Conservation (phyloP, 2,888 invertebrate species). For the Neoaliturus tenellus region DNA sequence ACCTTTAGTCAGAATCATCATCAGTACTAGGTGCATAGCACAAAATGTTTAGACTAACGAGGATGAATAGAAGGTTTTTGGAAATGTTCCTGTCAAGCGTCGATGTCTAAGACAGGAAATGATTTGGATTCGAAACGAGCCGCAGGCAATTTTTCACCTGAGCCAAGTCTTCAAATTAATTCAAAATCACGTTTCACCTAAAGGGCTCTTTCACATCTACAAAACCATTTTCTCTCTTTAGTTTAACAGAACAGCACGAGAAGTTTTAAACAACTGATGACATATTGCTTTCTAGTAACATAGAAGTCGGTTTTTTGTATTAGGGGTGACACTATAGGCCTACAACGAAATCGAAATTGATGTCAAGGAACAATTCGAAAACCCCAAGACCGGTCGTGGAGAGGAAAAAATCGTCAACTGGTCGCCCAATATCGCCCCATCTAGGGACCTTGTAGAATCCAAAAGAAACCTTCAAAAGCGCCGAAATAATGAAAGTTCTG, state of each 20-base stretch:
- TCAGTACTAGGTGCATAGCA: too few species aligned
- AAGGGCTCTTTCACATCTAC: too few species aligned
- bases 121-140: background rate
- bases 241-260: too few species aligned
- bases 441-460: background rate
- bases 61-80: too few species aligned
- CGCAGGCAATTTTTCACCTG: conserved; percentile 2
- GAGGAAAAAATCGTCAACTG: background rate
- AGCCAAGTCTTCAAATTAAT: background rate
- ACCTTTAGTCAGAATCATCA: too few species aligned
- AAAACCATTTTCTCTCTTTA: too few species aligned
- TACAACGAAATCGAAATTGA: background rate
- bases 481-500: too few species aligned
- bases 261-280: too few species aligned
- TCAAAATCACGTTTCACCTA: background rate
- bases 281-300: too few species aligned
- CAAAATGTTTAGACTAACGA: too few species aligned
- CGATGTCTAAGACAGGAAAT: background rate
- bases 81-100: too few species aligned
- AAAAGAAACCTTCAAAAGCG: background rate
- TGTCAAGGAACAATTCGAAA: background rate
- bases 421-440: background rate
- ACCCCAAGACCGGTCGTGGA: background rate
- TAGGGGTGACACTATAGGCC: background rate
- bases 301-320: background rate